These are phyloP conservation scores for Eleginops maclovinus DNA, from an alignment of 2,113 vertebrate genomes.

Conservation along the genomic window DNA sequence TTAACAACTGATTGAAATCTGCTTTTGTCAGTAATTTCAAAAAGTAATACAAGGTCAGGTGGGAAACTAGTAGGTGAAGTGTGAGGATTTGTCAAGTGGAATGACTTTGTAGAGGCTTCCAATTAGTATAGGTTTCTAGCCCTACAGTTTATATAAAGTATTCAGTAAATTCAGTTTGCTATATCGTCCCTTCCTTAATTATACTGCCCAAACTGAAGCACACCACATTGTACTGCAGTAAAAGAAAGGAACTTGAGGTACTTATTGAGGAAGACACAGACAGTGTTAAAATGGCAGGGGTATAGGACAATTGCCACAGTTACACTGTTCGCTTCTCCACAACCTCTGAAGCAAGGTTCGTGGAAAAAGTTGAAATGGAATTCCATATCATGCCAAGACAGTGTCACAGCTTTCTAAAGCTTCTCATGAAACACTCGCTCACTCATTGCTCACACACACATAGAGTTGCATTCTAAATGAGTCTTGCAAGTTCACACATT, in stretches of 20 bases:
- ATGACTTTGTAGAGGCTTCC: not conserved
- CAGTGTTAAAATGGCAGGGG: constrained; percentile 33
- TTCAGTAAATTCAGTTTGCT: not conserved
- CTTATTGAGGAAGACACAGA: constrained; percentile 43
- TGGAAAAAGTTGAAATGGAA: constrained; percentile 59
- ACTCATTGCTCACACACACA: constrained; percentile 6
- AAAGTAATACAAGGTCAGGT: not conserved
- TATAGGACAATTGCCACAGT: constrained; percentile 34
- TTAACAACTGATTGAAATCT: not conserved
- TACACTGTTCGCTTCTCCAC: constrained; percentile 20
- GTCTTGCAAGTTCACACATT: constrained; percentile 23
- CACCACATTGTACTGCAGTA: constrained; percentile 35
- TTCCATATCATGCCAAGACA: constrained; percentile 56
- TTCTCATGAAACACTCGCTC: constrained; percentile 37
- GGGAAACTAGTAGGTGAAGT: constrained; percentile 1
- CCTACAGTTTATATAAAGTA: not conserved
- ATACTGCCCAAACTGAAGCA: constrained; percentile 19
- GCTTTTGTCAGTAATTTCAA: not conserved
- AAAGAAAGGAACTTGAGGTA: constrained; percentile 23
- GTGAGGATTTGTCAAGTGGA: not conserved
- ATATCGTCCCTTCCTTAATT: not conserved
- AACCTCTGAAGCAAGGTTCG: constrained; percentile 35
- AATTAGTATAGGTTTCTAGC: constrained; percentile 6
- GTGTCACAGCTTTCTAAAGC: constrained; percentile 40
- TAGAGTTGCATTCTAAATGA: constrained; percentile 9